Conservation (phyloP, 2,113 vertebrate species). For the Garra rufa region DNA sequence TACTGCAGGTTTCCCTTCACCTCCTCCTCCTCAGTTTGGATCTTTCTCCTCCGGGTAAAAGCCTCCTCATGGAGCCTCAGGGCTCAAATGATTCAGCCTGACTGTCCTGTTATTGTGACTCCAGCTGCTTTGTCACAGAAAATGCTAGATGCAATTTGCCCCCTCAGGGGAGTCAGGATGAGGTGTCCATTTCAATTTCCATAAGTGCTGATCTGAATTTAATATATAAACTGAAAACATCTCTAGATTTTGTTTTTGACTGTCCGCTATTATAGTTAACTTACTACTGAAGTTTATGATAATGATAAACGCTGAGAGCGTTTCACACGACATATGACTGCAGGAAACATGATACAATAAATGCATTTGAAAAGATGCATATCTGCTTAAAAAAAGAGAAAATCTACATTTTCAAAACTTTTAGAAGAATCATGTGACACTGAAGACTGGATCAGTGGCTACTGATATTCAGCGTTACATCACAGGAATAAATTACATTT, state of each 20-base stretch:
- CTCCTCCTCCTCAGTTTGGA: not conserved
- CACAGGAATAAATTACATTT: not conserved
- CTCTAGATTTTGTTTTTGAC: conserved; percentile 40
- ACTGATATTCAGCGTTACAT: too few relatives aligned
- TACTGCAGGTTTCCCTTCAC: conserved; percentile 33
- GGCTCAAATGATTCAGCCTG: conserved; percentile 71
- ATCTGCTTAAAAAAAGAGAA: too few relatives aligned
- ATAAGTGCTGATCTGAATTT: conserved; percentile 73
- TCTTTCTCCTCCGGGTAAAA: conserved; percentile 47
- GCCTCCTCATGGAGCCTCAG: conserved; percentile 54
- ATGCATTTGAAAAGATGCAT: too few relatives aligned
- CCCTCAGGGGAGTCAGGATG: conserved; percentile 60
- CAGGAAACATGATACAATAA: too few relatives aligned
- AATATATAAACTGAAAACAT: conserved; percentile 56
- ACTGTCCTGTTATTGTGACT: conserved; percentile 74
- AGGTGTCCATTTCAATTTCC: conserved; percentile 73
- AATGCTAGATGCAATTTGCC: conserved; percentile 71
- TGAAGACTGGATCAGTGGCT: too few relatives aligned
- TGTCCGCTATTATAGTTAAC: not conserved
- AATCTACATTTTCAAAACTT: too few relatives aligned
- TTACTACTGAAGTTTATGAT: conserved; percentile 6
- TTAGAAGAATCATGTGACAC: too few relatives aligned
- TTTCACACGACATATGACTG: not conserved
- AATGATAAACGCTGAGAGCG: not conserved
- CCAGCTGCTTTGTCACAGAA: conserved; percentile 66